Conservation (phyloP, 1,140 invertebrate genomes). For the Lysiphlebus fabarum region DNA sequence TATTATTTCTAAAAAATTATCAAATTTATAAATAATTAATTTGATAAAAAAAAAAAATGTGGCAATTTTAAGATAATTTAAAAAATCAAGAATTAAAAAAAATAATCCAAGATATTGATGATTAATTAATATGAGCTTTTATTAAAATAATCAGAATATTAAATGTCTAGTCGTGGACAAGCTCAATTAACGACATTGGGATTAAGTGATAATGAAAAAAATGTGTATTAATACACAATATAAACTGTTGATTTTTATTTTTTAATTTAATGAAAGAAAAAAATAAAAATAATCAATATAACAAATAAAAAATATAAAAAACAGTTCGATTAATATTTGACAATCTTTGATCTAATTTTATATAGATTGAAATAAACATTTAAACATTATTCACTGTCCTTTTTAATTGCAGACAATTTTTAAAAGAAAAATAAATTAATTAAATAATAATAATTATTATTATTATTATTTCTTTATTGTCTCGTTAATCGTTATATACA, state of each 20-base stretch:
- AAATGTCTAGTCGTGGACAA: too few relatives aligned
- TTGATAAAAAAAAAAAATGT: not conserved
- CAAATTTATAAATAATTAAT: not conserved
- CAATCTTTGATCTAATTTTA: constrained; percentile 44
- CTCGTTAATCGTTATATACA: not conserved
- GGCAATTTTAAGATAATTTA: too few relatives aligned
- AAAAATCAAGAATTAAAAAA: too few relatives aligned
- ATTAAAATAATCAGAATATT: too few relatives aligned
- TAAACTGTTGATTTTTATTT: constrained; percentile 12
- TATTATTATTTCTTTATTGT: not conserved
- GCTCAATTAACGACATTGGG: too few relatives aligned
- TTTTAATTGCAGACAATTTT: not conserved
- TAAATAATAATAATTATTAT: constrained; percentile 8
- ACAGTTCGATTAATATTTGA: constrained; percentile 43
- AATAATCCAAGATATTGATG: too few relatives aligned
- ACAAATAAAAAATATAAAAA: too few relatives aligned
- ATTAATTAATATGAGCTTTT: too few relatives aligned
- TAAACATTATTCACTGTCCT: constrained; percentile 23
- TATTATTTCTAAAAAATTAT: not conserved
- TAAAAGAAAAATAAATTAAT: too few relatives aligned
- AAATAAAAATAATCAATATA: too few relatives aligned
- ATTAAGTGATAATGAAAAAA: constrained; percentile 1
- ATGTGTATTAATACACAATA: constrained; percentile 9
- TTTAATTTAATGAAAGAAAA: constrained; percentile 15
- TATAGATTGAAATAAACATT: constrained; percentile 41